A percentile compares a stretch with the other conserved stretches of the same genome.
Conservation (phyloP, 2,797 vertebrate genomes). For the Anolis apletophallus region DNA sequence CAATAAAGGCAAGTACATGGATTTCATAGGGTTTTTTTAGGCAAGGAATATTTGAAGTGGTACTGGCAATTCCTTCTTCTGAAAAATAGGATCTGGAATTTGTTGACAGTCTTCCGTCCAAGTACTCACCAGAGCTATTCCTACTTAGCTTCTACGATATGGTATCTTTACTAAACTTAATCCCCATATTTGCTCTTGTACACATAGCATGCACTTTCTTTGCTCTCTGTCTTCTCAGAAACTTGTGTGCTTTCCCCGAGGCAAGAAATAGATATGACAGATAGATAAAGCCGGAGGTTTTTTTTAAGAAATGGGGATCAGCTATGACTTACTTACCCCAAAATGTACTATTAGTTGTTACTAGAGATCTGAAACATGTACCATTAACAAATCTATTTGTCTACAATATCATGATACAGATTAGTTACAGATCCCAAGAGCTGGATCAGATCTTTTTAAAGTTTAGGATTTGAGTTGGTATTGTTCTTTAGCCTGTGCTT, state of each 20-base stretch:
- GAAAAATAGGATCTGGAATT: too few species aligned
- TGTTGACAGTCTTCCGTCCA: too few species aligned
- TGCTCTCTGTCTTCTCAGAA: not conserved
- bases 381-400: not conserved
- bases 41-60: too few species aligned
- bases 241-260: not conserved
- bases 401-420: too few species aligned
- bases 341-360: not conserved
- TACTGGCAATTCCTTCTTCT: too few species aligned
- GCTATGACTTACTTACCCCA: not conserved
- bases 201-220: not conserved
- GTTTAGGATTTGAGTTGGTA: not conserved
- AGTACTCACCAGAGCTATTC: too few species aligned
- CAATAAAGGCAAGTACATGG: too few species aligned
- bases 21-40: too few species aligned
- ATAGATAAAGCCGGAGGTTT: not conserved
- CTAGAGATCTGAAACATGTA: not conserved
- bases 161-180: not conserved
- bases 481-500: not conserved
- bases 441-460: not conserved
- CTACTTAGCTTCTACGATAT: too few species aligned
- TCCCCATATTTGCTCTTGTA: not conserved
- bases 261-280: not conserved
- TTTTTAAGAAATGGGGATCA: not conserved
- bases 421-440: not conserved